Evolutionary conservation across 2,113 vertebrate genomes (phyloP), one percentile per base, ranked within the genome.

Genomic region (Phaetusa simplex): DNA sequence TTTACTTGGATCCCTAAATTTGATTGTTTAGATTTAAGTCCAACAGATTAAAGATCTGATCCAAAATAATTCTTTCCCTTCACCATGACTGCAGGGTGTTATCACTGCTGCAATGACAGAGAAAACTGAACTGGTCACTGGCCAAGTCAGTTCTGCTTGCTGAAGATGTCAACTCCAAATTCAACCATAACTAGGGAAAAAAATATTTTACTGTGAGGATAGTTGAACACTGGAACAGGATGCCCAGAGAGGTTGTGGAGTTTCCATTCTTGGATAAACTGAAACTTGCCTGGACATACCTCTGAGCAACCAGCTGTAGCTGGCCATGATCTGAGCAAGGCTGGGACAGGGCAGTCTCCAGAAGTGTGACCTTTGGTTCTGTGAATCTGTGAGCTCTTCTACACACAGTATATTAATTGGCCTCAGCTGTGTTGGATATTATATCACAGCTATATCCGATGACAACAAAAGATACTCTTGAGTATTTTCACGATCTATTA

Each of bases 361-460:
- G 40, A 79, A 14, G 6, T 38, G 22, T 27, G 26, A 45, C 20
- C 17, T 71, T 27, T 45, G 42, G 23, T 62, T 85, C 50, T 58
- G 12, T 59, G 49, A 45, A 74, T 45, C 42, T 64, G 32, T 53
- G 12, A 88, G 27, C 16, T 55, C 8, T 74, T 84, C 42, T 49
- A 38, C 19, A 90, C 32, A 45, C 16, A n/a, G 29, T 14, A 14
- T 5, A 29, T 61, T 47, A 67, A 76, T 12, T 2, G 5, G 22
- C 4, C 30, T 65, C 23, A 58, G 1, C 32, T 34, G 12, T 49
- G 18, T 12, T 72, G 36, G 17, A 40, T 58, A 6, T 45, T 61
- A 66, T n/a, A 77, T 17, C 2, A 4, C 18, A 26, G 18, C 8
- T 23, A 11, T 27, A 38, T 29, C 8, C 0, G 0, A 40, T 53